A percentile compares a stretch with the other conserved stretches of the same genome.
Conservation (phyloP, 2,888 invertebrate species). For the Phortica okadai region DNA sequence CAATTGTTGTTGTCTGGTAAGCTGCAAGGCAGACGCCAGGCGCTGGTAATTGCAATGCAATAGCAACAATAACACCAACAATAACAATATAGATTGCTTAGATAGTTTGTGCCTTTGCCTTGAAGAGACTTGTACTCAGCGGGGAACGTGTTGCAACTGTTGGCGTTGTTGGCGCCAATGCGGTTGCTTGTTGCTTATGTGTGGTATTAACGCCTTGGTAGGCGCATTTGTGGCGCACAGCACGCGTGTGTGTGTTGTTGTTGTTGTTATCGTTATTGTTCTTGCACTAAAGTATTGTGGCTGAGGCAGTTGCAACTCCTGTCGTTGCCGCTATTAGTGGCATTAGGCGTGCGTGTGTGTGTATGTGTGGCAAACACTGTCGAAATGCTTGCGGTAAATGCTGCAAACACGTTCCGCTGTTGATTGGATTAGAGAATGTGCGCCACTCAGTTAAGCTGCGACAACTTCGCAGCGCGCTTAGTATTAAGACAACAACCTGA, state of each 20-base stretch:
- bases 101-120: not conserved
- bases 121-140: not conserved
- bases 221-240: not conserved
- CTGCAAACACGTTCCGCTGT: not conserved
- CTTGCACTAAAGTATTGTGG: not conserved
- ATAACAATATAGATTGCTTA: not conserved
- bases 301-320: too few relatives aligned
- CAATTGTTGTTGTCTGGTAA: not conserved
- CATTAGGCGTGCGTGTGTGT: not conserved
- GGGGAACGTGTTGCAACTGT: not conserved
- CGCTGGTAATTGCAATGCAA: not conserved
- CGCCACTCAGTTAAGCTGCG: not conserved
- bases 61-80: not conserved
- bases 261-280: not conserved
- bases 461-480: too few relatives aligned
- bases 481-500: not conserved
- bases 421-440: not conserved
- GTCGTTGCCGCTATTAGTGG: too few relatives aligned
- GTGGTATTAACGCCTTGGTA: not conserved
- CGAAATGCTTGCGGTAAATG: not conserved
- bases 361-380: not conserved
- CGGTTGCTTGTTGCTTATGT: constrained; percentile 1
- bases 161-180: not conserved
- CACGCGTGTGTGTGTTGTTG: not conserved
- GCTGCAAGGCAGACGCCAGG: not conserved